Conservation (phyloP, 1,140 invertebrate genomes). For the Rhizoglyphus robini region DNA sequence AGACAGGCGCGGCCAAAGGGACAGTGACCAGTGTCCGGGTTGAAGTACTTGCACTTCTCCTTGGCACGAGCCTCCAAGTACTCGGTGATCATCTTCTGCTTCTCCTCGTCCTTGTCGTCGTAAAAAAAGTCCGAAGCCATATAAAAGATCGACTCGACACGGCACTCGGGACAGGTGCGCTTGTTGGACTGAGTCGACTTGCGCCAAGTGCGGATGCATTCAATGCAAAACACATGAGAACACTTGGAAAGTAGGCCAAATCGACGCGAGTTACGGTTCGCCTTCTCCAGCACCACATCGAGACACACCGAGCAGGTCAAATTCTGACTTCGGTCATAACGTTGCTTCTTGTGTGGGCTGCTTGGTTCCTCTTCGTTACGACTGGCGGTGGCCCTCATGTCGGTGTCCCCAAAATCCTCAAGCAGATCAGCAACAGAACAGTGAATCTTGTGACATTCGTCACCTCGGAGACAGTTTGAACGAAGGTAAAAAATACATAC, state of each 20-base stretch:
- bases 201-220: slow-evolving; percentile 76
- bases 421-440: neutral
- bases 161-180: slow-evolving; percentile 71
- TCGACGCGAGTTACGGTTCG: slow-evolving; percentile 46
- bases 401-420: no score
- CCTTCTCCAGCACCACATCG: slow-evolving; percentile 62
- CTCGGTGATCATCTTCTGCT: slow-evolving; percentile 61
- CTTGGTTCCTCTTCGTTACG: no score
- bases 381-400: no score
- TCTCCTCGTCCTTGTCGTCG: slow-evolving; percentile 68
- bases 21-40: slow-evolving; percentile 60
- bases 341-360: slow-evolving; percentile 54
- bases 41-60: slow-evolving; percentile 68
- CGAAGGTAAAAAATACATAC: slow-evolving; percentile 42
- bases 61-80: slow-evolving; percentile 62
- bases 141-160: slow-evolving; percentile 78
- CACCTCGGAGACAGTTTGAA: slow-evolving; percentile 43
- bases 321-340: slow-evolving; percentile 58
- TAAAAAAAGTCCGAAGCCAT: slow-evolving; percentile 77
- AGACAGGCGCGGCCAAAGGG: slow-evolving; percentile 86
- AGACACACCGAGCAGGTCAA: slow-evolving; percentile 79
- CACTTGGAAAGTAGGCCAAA: slow-evolving; percentile 82
- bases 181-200: slow-evolving; percentile 68
- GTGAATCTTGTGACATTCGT: slow-evolving; percentile 40
- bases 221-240: slow-evolving; percentile 71